These are phyloP conservation scores for Phalloptychus januarius DNA, from an alignment of 2,797 vertebrate species.

Conservation along the genomic window DNA sequence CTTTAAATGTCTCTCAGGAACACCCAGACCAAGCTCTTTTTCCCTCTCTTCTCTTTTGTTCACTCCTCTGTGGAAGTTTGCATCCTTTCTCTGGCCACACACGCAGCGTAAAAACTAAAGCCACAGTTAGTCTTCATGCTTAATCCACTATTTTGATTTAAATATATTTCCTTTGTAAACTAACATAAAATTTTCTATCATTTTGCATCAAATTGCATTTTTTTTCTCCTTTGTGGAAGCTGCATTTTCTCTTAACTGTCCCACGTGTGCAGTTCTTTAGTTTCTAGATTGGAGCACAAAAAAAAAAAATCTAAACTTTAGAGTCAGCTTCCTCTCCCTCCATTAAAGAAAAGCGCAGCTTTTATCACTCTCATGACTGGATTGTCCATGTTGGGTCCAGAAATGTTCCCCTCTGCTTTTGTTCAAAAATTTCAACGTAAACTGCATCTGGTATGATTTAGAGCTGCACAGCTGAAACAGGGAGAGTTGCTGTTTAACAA, in stretches of 20 bases:
- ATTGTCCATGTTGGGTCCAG: conserved; percentile 21
- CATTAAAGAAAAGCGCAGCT: conserved; percentile 43
- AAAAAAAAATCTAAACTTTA: conserved; percentile 28
- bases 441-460: conserved; percentile 34
- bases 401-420: conserved; percentile 30
- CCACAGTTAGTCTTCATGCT: conserved; percentile 32
- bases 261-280: conserved; percentile 36
- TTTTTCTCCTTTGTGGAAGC: neutral
- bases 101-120: conserved; percentile 44
- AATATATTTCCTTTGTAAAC: conserved; percentile 12
- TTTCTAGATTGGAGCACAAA: conserved; percentile 38
- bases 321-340: conserved; percentile 27
- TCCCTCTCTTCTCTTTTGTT: conserved; percentile 62
- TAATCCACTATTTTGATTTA: conserved; percentile 33
- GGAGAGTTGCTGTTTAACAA: conserved; percentile 2
- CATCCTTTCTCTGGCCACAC: conserved; percentile 72
- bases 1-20: conserved; percentile 58
- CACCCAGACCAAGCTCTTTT: conserved; percentile 40
- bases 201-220: conserved; percentile 1
- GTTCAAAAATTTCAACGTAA: conserved; percentile 26
- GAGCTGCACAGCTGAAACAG: conserved; percentile 27
- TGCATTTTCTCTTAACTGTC: conserved; percentile 17
- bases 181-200: neutral
- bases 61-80: conserved; percentile 65
- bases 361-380: conserved; percentile 40